Evolutionary conservation across 2,113 vertebrate genomes (phyloP).

Genomic region (Tichodroma muraria): DNA sequence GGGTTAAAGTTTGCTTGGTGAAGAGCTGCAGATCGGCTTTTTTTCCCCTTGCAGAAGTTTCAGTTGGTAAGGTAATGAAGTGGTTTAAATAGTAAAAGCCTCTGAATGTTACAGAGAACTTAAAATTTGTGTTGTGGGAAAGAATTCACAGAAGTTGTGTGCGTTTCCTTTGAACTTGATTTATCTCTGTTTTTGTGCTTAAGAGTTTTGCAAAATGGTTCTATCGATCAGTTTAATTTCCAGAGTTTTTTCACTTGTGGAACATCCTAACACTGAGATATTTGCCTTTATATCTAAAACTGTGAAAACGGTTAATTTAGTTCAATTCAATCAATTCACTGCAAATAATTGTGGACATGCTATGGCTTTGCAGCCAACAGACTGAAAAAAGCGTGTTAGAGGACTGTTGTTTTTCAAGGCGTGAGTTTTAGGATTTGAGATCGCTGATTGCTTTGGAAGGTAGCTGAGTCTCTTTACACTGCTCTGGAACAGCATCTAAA

Average conservation of each 20-base stretch:
- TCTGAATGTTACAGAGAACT: neutral
- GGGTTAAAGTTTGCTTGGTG: neutral
- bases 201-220: neutral
- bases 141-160: neutral
- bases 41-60: neutral
- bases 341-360: neutral
- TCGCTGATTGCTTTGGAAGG: neutral
- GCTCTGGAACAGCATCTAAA: neutral
- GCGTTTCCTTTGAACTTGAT: neutral
- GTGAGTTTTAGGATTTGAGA: neutral
- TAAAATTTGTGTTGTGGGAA: neutral
- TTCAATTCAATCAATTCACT: neutral
- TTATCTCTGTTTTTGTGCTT: neutral
- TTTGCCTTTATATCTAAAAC: neutral
- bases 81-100: neutral
- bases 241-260: neutral
- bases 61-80: neutral
- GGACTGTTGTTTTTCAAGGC: neutral
- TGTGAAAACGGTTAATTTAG: neutral
- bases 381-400: neutral
- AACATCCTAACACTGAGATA: neutral
- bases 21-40: neutral
- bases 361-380: neutral
- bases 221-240: neutral
- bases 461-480: neutral